Percentiles rank a stretch among this genome's conserved stretches.
These are phyloP conservation scores for Natrix natrix DNA, from an alignment of 2,797 vertebrate genomes.

Conservation along the genomic window DNA sequence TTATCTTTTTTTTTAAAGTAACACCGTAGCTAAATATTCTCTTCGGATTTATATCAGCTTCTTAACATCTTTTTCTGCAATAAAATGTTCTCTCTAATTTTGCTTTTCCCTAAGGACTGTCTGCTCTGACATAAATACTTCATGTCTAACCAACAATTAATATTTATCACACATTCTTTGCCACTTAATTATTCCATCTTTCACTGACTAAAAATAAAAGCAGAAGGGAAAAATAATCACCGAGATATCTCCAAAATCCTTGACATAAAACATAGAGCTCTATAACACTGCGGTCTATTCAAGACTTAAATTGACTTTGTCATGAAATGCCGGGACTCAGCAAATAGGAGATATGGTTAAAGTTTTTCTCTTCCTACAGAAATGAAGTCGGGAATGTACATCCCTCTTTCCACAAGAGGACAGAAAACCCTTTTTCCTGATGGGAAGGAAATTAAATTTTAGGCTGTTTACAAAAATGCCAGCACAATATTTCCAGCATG, in stretches of 20 bases:
- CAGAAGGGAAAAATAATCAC: background rate
- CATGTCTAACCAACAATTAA: background rate
- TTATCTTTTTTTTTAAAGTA: background rate
- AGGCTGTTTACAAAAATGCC: background rate
- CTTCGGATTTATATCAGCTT: background rate
- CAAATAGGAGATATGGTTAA: background rate
- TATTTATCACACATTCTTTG: conserved; percentile 11
- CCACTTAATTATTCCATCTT: background rate
- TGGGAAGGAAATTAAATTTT: background rate
- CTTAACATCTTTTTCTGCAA: background rate
- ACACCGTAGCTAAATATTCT: background rate
- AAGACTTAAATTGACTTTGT: background rate
- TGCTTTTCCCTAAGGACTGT: background rate
- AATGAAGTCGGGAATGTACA: background rate
- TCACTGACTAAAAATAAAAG: background rate
- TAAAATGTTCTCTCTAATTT: background rate
- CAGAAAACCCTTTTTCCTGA: background rate
- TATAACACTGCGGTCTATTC: background rate
- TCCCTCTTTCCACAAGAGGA: background rate
- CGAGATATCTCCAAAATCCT: background rate
- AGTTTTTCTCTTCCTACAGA: background rate
- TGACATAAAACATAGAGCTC: background rate
- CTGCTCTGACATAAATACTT: background rate
- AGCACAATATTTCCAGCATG: background rate
- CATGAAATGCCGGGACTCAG: background rate